Percentiles rank a stretch among this genome's conserved stretches.
phyloP scores from a whole-genome alignment of 2,888 invertebrate genomes.

The Spialia ferax region DNA sequence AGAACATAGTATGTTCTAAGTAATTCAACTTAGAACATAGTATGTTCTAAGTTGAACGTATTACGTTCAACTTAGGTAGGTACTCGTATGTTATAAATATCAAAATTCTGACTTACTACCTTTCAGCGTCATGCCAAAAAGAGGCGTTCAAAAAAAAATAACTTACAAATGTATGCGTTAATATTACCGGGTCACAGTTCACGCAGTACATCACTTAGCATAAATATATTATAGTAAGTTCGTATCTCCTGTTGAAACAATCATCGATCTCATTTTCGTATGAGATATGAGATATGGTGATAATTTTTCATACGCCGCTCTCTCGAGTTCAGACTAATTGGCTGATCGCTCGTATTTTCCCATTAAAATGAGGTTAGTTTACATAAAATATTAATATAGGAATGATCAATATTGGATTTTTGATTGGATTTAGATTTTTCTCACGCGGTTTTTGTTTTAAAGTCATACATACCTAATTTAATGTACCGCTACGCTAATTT shows the following conservation, averaged over 20 bases:
- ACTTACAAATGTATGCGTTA: slow-evolving; percentile 61
- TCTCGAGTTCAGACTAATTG: slow-evolving; percentile 60
- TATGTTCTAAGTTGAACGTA: too few relatives aligned
- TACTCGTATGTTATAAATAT: background rate
- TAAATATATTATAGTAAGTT: slow-evolving; percentile 47
- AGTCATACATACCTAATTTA: background rate
- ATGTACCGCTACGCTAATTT: slow-evolving; percentile 12
- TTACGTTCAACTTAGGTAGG: too few relatives aligned
- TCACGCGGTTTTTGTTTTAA: slow-evolving; percentile 14
- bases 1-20: too few relatives aligned
- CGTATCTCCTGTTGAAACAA: slow-evolving; percentile 51
- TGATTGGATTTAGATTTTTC: slow-evolving; percentile 32
- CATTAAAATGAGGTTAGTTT: slow-evolving; percentile 38
- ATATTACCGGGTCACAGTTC: slow-evolving; percentile 62
- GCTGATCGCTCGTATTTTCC: slow-evolving; percentile 43
- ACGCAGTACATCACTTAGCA: slow-evolving; percentile 49
- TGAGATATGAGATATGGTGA: slow-evolving; percentile 66
- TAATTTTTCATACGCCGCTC: slow-evolving; percentile 60
- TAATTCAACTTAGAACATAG: too few relatives aligned
- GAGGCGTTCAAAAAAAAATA: slow-evolving; percentile 56
- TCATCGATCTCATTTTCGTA: slow-evolving; percentile 62
- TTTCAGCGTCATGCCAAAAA: slow-evolving; percentile 37
- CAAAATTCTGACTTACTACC: slow-evolving; percentile 21
- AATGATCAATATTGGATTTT: slow-evolving; percentile 24
- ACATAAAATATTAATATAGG: slow-evolving; percentile 3